These are phyloP conservation scores for Polypterus senegalus DNA, from an alignment of 2,113 vertebrate genomes.

Conservation along the genomic window DNA sequence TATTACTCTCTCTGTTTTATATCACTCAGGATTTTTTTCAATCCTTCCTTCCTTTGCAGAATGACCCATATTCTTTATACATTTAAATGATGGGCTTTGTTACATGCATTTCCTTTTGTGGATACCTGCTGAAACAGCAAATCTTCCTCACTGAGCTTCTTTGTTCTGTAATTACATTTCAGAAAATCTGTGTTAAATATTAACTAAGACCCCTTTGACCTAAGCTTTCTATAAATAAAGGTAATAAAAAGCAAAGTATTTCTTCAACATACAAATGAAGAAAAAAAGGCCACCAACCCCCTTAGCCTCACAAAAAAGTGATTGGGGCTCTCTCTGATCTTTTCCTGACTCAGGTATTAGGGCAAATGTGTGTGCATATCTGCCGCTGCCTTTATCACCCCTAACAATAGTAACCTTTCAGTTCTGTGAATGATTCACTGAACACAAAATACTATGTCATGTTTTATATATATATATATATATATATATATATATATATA, in stretches of 20 bases:
- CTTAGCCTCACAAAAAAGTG: constrained; percentile 18
- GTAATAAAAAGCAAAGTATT: constrained; percentile 29
- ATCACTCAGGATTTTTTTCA: too few relatives aligned
- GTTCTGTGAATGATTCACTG: constrained; percentile 81
- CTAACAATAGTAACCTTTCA: constrained; percentile 69
- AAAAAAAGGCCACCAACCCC: background rate
- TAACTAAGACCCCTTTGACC: constrained; percentile 48
- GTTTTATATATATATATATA: too few relatives aligned
- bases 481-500: too few relatives aligned
- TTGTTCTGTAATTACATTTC: constrained; percentile 52
- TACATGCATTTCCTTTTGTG: constrained; percentile 21
- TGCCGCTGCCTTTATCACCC: constrained; percentile 38
- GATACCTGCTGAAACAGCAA: constrained; percentile 49
- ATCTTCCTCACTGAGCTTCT: constrained; percentile 32
- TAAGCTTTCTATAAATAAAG: constrained; percentile 41
- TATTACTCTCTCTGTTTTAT: too few relatives aligned
- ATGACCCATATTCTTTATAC: constrained; percentile 21
- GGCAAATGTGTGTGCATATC: constrained; percentile 39
- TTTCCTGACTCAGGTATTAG: constrained; percentile 42
- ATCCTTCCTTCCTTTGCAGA: background rate
- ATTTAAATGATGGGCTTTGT: constrained; percentile 41
- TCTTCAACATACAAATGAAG: constrained; percentile 19
- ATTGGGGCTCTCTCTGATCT: constrained; percentile 37
- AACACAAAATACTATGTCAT: too few relatives aligned
- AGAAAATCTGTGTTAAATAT: constrained; percentile 43